phyloP scores from a whole-genome alignment of 2,888 invertebrate genomes.

The Halictus ligatus region DNA sequence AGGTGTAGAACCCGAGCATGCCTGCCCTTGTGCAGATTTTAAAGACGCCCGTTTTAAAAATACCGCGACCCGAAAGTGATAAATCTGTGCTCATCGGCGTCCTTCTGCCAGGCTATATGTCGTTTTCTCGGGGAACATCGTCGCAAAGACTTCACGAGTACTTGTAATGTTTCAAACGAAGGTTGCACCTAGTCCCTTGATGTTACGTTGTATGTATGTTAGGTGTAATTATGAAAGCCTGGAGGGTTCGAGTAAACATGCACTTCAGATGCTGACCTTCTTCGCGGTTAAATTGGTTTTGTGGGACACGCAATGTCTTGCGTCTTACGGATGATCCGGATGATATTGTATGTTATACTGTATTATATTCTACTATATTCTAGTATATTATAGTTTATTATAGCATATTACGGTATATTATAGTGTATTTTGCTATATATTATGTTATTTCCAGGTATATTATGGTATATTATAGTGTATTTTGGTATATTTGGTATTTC shows the following conservation, averaged over 20 bases:
- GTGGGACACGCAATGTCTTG: background rate
- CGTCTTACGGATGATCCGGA: background rate
- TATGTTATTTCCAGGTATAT: too few relatives aligned
- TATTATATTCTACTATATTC: too few relatives aligned
- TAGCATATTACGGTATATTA: too few relatives aligned
- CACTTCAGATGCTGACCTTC: background rate
- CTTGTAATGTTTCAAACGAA: background rate
- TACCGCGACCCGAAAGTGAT: constrained; percentile 32
- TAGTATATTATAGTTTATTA: too few relatives aligned
- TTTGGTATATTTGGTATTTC: too few relatives aligned
- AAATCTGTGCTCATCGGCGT: constrained; percentile 15
- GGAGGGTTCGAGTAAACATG: background rate
- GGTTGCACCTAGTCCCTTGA: background rate
- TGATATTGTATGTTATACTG: too few relatives aligned
- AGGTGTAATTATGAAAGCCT: background rate
- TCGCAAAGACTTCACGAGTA: background rate
- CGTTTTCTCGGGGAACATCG: background rate
- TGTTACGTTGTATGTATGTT: background rate
- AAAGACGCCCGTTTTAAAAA: constrained; percentile 42
- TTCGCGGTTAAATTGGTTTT: background rate
- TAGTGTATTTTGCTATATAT: too few relatives aligned
- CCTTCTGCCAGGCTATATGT: background rate
- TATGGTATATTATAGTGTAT: too few relatives aligned
- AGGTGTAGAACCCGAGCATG: background rate
- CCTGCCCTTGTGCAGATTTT: constrained; percentile 6